These are phyloP conservation scores for Melitaea athalia DNA, from an alignment of 2,888 invertebrate species.

Conservation along the genomic window DNA sequence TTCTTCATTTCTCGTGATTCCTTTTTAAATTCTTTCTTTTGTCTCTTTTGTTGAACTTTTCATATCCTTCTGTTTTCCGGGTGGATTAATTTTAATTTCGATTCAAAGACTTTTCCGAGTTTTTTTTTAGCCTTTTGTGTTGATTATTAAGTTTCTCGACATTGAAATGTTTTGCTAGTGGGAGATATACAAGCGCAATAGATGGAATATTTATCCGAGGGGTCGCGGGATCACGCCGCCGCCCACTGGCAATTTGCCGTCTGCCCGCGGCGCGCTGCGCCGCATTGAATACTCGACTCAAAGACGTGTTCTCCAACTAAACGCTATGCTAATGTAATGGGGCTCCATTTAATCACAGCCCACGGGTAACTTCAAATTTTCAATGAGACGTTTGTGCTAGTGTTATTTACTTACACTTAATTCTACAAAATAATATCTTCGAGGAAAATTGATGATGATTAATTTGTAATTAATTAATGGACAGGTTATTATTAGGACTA, in stretches of 20 bases:
- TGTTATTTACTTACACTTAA: slow-evolving; percentile 62
- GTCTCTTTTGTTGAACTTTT: slow-evolving; percentile 70
- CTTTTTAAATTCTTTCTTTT: slow-evolving; percentile 65
- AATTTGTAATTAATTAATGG: neutral
- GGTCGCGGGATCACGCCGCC: slow-evolving; percentile 74
- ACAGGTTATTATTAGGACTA: no score
- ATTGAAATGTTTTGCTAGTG: slow-evolving; percentile 44
- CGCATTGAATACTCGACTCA: slow-evolving; percentile 54
- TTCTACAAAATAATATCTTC: slow-evolving; percentile 15
- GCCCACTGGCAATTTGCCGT: slow-evolving; percentile 76
- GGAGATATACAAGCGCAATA: slow-evolving; percentile 44
- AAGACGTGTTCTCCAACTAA: slow-evolving; percentile 73
- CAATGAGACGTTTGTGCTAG: slow-evolving; percentile 72
- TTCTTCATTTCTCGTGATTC: slow-evolving; percentile 57
- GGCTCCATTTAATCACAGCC: slow-evolving; percentile 76
- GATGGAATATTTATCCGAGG: slow-evolving; percentile 70
- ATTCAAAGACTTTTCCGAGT: slow-evolving; percentile 58
- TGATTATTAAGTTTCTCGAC: slow-evolving; percentile 42
- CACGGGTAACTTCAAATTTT: slow-evolving; percentile 75
- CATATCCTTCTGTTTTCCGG: slow-evolving; percentile 75
- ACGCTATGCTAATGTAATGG: slow-evolving; percentile 80
- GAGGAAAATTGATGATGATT: slow-evolving; percentile 3
- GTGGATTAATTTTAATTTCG: slow-evolving; percentile 75
- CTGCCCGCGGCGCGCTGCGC: slow-evolving; percentile 60
- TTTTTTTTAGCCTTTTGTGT: slow-evolving; percentile 43